These are phyloP conservation scores for Proterorhinus semilunaris DNA, from an alignment of 2,113 vertebrate species.

Conservation along the genomic window DNA sequence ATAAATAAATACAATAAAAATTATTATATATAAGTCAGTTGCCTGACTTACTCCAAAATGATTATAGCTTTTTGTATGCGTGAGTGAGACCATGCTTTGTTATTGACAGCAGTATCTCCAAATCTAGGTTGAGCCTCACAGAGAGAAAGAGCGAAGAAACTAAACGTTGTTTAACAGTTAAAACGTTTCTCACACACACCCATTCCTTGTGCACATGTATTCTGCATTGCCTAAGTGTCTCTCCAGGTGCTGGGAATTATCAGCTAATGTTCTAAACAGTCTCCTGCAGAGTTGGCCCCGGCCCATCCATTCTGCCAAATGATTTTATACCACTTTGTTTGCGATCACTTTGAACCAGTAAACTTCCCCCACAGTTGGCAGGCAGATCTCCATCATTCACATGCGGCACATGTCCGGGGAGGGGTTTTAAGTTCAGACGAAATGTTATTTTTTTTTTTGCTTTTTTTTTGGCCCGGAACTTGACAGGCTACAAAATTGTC, in stretches of 20 bases:
- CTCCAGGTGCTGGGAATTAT: constrained; percentile 27
- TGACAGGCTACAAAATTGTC: not conserved
- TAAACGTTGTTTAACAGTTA: no score
- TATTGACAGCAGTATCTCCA: no score
- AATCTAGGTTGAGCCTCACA: no score
- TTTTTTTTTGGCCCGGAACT: not conserved
- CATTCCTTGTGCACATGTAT: not conserved
- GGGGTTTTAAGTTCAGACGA: not conserved
- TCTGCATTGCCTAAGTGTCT: constrained; percentile 11
- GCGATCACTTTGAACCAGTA: constrained; percentile 14
- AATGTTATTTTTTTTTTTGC: not conserved
- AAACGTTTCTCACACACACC: not conserved
- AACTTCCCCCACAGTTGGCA: not conserved
- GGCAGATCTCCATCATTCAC: not conserved
- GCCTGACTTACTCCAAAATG: no score
- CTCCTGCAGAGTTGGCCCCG: constrained; percentile 16
- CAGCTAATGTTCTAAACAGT: constrained; percentile 39
- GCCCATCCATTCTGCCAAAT: constrained; percentile 26
- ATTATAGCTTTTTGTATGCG: no score
- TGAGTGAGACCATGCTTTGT: no score
- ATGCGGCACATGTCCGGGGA: not conserved
- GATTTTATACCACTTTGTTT: constrained; percentile 27
- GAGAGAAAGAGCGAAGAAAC: no score
- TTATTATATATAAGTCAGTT: no score
- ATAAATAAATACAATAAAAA: no score